Percentiles rank a stretch among this genome's conserved stretches.
Conservation (phyloP, 2,113 vertebrate species). For the Periophthalmus modestus region DNA sequence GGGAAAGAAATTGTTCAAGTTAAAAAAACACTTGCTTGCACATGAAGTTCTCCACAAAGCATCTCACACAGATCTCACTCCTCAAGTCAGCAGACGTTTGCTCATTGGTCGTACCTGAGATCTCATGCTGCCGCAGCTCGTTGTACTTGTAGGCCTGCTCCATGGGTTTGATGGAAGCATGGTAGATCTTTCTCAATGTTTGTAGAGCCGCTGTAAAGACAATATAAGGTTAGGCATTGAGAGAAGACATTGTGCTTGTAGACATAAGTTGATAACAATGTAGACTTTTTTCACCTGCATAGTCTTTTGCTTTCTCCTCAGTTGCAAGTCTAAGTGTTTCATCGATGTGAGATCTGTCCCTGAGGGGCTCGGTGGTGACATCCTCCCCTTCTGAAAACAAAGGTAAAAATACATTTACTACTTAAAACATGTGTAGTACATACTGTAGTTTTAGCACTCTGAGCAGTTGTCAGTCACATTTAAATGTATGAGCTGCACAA, state of each 20-base stretch:
- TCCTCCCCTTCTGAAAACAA: conserved; percentile 81
- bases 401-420: background rate
- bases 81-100: conserved; percentile 17
- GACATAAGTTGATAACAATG: background rate
- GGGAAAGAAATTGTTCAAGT: conserved; percentile 37
- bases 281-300: conserved; percentile 80
- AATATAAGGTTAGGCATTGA: background rate
- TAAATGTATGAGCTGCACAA: background rate
- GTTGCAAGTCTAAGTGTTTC: conserved; percentile 88
- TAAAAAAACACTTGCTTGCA: background rate
- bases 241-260: background rate
- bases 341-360: conserved; percentile 94
- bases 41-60: conserved; percentile 31
- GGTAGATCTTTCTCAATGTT: conserved; percentile 92
- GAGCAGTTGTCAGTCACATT: background rate
- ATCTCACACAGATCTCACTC: conserved; percentile 43
- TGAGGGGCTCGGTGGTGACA: conserved; percentile 67
- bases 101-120: conserved; percentile 84
- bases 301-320: conserved; percentile 87
- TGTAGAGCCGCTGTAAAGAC: conserved; percentile 81
- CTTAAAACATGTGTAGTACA: background rate
- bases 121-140: conserved; percentile 94
- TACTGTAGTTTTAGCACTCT: background rate
- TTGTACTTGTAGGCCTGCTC: conserved; percentile 98
- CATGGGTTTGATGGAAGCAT: conserved; percentile 92